Conservation (phyloP, 2,113 vertebrate species). For the Oreochromis niloticus region DNA sequence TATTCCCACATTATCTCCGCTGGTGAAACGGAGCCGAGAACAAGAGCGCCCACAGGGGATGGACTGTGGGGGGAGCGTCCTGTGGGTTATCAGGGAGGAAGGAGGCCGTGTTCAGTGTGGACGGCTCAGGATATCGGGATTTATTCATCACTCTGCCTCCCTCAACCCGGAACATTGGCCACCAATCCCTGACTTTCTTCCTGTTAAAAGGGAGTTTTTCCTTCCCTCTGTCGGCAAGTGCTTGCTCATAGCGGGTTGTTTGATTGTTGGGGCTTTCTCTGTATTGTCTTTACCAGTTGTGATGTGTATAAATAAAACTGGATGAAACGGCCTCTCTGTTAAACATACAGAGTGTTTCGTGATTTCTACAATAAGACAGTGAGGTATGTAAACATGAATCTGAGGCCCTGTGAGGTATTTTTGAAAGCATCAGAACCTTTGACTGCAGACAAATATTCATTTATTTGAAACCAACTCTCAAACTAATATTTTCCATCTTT, state of each 20-base stretch:
- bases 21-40: slow-evolving; percentile 62
- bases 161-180: not conserved
- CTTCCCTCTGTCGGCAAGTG: not conserved
- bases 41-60: slow-evolving; percentile 27
- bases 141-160: not conserved
- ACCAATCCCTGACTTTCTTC: not conserved
- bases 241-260: not conserved
- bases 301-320: not conserved
- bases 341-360: accelerated
- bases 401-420: not conserved
- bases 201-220: not conserved
- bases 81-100: not conserved
- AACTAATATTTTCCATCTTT: not conserved
- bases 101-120: not conserved
- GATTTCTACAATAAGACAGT: not conserved
- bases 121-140: not conserved
- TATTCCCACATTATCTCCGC: slow-evolving; percentile 81
- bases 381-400: not conserved
- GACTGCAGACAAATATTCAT: not conserved
- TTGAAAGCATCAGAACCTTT: not conserved
- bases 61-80: not conserved
- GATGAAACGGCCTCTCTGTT: not conserved
- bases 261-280: not conserved
- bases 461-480: not conserved
- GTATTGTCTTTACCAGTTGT: not conserved